phyloP scores from a whole-genome alignment of 2,113 vertebrate species.

The Cisticola juncidis region DNA sequence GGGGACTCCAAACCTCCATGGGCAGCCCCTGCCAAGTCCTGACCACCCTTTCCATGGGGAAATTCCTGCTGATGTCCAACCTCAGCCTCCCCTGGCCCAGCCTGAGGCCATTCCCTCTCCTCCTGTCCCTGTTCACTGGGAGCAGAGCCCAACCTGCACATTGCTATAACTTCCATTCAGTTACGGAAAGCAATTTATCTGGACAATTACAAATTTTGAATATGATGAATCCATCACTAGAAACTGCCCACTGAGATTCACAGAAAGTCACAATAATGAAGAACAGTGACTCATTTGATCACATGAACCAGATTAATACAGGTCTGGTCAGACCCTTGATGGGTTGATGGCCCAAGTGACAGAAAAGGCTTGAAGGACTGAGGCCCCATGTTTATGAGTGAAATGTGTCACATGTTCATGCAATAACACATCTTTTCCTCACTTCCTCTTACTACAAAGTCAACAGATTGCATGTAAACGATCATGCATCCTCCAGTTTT shows the following conservation, averaged over 20 bases:
- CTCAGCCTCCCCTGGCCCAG: background rate
- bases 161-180: fast-evolving
- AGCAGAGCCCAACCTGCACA: fast-evolving
- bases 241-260: background rate
- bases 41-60: background rate
- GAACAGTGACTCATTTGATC: background rate
- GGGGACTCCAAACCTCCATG: background rate
- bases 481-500: background rate
- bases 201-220: background rate
- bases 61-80: background rate
- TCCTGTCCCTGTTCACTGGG: background rate
- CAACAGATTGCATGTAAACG: background rate
- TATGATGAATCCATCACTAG: background rate
- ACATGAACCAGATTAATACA: fast-evolving
- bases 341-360: background rate
- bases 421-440: background rate
- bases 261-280: too few relatives aligned
- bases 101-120: fast-evolving
- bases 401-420: background rate
- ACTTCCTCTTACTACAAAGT: background rate
- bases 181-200: fast-evolving
- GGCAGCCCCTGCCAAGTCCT: background rate
- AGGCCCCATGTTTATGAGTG: background rate
- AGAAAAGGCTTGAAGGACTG: background rate
- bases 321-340: background rate